phyloP scores from a whole-genome alignment of 2,113 vertebrate species.

The Cinclus mexicanus region DNA sequence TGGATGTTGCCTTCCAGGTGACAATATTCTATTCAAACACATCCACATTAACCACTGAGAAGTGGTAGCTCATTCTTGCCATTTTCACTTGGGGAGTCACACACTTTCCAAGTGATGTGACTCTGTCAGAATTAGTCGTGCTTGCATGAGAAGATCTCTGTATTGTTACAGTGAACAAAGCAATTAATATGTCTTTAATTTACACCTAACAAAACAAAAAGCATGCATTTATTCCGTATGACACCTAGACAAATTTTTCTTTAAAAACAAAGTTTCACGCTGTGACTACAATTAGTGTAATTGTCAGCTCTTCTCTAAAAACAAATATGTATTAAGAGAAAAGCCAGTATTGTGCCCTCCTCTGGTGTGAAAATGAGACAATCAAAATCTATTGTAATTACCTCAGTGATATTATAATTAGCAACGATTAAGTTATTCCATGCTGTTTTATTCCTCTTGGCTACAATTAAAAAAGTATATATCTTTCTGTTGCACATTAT shows the following conservation, averaged over 20 bases:
- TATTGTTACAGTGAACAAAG: constrained; percentile 74
- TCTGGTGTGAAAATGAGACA: constrained; percentile 92
- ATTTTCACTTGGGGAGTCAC: not conserved
- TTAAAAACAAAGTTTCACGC: constrained; percentile 87
- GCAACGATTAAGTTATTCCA: constrained; percentile 91
- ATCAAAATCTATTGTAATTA: constrained; percentile 99
- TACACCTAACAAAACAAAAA: constrained; percentile 78
- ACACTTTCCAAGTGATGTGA: not conserved
- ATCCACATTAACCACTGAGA: not conserved
- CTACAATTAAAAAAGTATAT: constrained; percentile 95
- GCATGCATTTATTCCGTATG: constrained; percentile 75
- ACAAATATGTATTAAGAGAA: constrained; percentile 93
- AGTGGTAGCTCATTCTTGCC: not conserved
- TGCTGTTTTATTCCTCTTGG: constrained; percentile 86
- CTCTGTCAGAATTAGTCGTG: constrained; percentile 39
- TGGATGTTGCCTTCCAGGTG: not conserved
- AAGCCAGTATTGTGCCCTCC: constrained; percentile 83
- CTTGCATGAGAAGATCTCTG: constrained; percentile 44
- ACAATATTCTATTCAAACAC: not conserved
- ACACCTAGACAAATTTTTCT: constrained; percentile 78
- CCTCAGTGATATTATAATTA: constrained; percentile 97
- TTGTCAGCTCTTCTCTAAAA: constrained; percentile 92
- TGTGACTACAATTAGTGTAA: constrained; percentile 92
- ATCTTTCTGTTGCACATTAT: constrained; percentile 89
- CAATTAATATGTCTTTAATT: constrained; percentile 85